Conservation (phyloP, 2,797 vertebrate species). For the Hyperoplus immaculatus region DNA sequence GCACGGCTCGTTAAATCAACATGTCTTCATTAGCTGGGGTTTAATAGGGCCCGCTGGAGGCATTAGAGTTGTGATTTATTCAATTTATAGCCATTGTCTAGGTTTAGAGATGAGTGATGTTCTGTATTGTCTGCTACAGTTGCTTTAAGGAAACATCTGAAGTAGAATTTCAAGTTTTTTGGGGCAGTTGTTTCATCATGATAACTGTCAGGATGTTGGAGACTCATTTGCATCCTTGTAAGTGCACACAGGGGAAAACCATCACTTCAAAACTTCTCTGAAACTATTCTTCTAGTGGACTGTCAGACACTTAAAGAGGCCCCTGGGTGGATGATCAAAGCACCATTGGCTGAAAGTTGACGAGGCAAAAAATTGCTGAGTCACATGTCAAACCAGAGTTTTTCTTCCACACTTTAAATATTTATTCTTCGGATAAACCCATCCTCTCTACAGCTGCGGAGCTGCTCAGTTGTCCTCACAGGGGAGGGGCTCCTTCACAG, state of each 20-base stretch:
- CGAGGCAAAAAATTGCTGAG: slow-evolving; percentile 33
- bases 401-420: slow-evolving; percentile 15
- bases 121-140: slow-evolving; percentile 32
- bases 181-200: slow-evolving; percentile 20
- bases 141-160: slow-evolving; percentile 1
- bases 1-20: slow-evolving; percentile 62
- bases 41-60: slow-evolving; percentile 32
- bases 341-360: slow-evolving; percentile 3
- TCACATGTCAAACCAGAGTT: slow-evolving; percentile 2
- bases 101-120: neutral
- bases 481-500: neutral
- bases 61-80: slow-evolving; percentile 50
- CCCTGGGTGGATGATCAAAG: slow-evolving; percentile 12
- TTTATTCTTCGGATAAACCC: slow-evolving; percentile 19
- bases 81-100: slow-evolving; percentile 34
- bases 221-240: slow-evolving; percentile 13
- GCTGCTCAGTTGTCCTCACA: slow-evolving; percentile 5
- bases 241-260: neutral
- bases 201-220: slow-evolving; percentile 19
- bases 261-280: neutral
- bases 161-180: neutral
- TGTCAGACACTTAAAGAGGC: neutral
- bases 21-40: slow-evolving; percentile 59
- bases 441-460: slow-evolving; percentile 9
- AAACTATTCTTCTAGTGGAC: neutral